Evolutionary conservation across 2,797 vertebrate species (phyloP), one percentile per base, ranked within the genome.

Genomic region (Scyliorhinus canicula): DNA sequence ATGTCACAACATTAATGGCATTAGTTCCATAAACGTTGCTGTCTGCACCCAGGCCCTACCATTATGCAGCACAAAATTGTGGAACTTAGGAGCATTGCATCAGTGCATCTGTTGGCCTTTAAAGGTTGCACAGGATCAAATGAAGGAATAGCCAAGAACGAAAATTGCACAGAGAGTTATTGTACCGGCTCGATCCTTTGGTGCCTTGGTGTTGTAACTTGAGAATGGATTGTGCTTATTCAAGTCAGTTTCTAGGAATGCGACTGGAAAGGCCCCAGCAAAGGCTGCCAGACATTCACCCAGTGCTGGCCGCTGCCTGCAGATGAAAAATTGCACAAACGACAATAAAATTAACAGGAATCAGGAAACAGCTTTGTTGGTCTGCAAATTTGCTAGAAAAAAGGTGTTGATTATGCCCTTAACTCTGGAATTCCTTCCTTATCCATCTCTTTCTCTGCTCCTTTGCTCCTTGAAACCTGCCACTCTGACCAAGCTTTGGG

Each of bases 221-320:
- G 99, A 99, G 96, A 98, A 98, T 84, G 96, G 96, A 95, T 99
- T 99, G 96, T 98, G 98, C 95, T 98, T 98, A 97, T 99, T 98
- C n/a, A 98, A 97, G 86, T 98, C 97, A 95, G 98, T 98, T 97
- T 99, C 99, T 91, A 99, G 97, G 96, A 99, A 99, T 0, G 99
- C 98, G 44, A 99, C 98, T 0, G 99, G 99, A 95, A 99, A 99
- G 2, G 99, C 99, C 71, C 98, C 98, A 0, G 98, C 98, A 95
- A 99, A 99, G 63, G 99, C 98, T 2, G 99, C 98, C 94, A 99
- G 96, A 96, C 99, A 99, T 96, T 99, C 98, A 40, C 99, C 99
- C 47, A 99, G 95, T 0, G 99, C 98, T 69, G 99, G 99, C 5
- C 98, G 97, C 96, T 99, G 99, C 96, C 99, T 99, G 95, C 91